Percentiles rank a stretch among this genome's conserved stretches.
Conservation (phyloP, 2,113 vertebrate species). For the Procapra przewalskii region DNA sequence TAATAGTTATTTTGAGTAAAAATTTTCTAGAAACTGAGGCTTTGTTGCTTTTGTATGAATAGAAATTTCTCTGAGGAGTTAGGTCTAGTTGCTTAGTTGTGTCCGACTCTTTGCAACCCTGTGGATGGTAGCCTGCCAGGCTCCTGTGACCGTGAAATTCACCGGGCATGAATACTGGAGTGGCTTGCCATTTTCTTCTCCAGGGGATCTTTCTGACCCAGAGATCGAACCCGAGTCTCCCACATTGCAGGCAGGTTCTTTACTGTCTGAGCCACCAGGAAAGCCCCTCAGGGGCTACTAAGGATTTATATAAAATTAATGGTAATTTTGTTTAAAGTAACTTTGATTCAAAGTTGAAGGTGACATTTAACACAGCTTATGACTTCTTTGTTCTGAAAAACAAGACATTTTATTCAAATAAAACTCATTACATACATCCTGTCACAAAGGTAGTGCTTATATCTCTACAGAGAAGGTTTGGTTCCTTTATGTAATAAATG, state of each 20-base stretch:
- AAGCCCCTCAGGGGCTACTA: background rate
- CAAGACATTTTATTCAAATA: slow-evolving; percentile 4
- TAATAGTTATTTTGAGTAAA: background rate
- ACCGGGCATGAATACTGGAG: background rate
- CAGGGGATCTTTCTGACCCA: background rate
- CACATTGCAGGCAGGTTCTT: background rate
- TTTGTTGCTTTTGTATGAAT: background rate
- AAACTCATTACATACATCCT: background rate
- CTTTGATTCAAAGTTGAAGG: background rate
- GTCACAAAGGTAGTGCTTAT: background rate
- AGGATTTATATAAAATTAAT: background rate
- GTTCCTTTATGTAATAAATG: background rate
- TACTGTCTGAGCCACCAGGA: background rate
- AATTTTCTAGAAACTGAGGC: background rate
- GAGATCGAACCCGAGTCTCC: background rate
- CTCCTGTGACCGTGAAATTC: background rate
- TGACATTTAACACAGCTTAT: background rate
- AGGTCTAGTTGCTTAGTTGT: background rate
- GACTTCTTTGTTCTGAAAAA: background rate
- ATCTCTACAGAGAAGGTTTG: background rate
- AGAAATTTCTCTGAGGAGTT: background rate
- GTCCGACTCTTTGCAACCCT: background rate
- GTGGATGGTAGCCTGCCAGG: background rate
- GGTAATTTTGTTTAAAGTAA: background rate
- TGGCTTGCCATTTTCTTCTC: background rate